Evolutionary conservation across 2,797 vertebrate species (phyloP).

Genomic region (Onychomys torridus): DNA sequence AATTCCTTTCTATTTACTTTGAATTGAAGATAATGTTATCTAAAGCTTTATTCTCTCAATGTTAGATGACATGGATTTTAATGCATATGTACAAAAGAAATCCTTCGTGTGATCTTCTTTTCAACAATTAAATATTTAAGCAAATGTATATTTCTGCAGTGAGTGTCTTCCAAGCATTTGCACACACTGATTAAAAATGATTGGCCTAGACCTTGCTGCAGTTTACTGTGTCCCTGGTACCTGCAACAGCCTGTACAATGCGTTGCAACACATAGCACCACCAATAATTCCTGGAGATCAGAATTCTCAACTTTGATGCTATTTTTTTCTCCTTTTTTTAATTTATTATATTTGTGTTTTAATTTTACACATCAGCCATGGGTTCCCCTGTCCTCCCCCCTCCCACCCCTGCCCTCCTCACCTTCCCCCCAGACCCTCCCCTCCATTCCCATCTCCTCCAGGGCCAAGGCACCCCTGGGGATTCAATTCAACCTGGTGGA

Average conservation of each 20-base stretch:
- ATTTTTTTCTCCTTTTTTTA: too few relatives aligned
- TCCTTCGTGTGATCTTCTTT: not conserved
- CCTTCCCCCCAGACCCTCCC: too few relatives aligned
- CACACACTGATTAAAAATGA: not conserved
- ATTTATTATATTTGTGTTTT: too few relatives aligned
- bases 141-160: not conserved
- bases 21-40: not conserved
- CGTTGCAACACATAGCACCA: not conserved
- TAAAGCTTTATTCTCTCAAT: not conserved
- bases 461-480: too few relatives aligned
- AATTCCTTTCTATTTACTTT: not conserved
- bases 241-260: not conserved
- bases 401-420: too few relatives aligned
- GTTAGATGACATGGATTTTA: not conserved
- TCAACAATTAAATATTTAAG: not conserved
- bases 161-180: not conserved
- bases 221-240: not conserved
- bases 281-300: not conserved
- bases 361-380: too few relatives aligned
- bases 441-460: too few relatives aligned
- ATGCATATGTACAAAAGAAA: not conserved
- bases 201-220: not conserved
- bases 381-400: too few relatives aligned
- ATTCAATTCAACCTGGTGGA: too few relatives aligned
- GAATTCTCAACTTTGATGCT: not conserved